Evolutionary conservation across 2,888 invertebrate species (phyloP).

Genomic region (Cheilosia variabilis): DNA sequence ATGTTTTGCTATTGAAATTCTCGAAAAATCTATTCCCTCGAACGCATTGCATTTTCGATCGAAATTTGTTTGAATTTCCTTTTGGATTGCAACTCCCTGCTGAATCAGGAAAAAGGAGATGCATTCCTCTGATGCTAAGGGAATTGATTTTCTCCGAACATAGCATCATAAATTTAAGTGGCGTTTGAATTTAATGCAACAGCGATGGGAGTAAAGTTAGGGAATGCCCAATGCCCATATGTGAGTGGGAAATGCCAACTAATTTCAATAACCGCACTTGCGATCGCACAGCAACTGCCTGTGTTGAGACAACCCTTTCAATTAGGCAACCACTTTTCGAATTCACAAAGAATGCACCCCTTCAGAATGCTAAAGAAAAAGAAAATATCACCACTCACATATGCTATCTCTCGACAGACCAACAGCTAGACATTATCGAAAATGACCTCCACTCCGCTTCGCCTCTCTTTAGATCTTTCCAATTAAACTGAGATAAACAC

Average conservation of each 20-base stretch:
- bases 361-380: neutral
- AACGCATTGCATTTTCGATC: conserved; percentile 14
- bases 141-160: neutral
- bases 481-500: conserved; percentile 56
- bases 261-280: neutral
- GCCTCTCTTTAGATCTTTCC: conserved; percentile 26
- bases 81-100: conserved; percentile 13
- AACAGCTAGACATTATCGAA: conserved; percentile 33
- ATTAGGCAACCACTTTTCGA: too few relatives aligned
- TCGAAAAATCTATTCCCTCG: conserved; percentile 11
- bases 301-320: too few relatives aligned
- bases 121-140: conserved; percentile 7
- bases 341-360: too few relatives aligned
- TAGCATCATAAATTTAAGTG: neutral
- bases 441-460: conserved; percentile 22
- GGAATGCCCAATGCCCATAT: neutral
- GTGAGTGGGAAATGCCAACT: neutral
- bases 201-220: neutral
- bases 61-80: conserved; percentile 24
- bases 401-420: neutral
- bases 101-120: conserved; percentile 27
- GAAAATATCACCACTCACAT: neutral
- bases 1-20: conserved; percentile 9
- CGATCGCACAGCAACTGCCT: too few relatives aligned
- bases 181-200: conserved; percentile 1